A percentile compares a stretch with the other conserved stretches of the same genome.
These are phyloP conservation scores for Intellagama lesueurii DNA, from an alignment of 2,797 vertebrate genomes.

Conservation along the genomic window DNA sequence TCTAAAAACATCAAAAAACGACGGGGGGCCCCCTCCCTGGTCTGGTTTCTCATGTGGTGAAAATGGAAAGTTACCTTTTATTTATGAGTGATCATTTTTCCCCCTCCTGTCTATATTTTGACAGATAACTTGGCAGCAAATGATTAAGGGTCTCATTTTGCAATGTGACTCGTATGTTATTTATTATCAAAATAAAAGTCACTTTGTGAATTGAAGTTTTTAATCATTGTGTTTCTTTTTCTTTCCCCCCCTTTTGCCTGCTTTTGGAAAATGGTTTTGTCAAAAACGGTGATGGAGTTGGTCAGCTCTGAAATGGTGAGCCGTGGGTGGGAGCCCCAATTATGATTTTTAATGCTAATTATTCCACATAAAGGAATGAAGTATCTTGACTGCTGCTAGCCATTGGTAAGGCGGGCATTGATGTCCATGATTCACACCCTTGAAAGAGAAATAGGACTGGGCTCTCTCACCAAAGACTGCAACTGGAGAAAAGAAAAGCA, in stretches of 20 bases:
- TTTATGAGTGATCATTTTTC: conserved; percentile 76
- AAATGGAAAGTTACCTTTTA: conserved; percentile 72
- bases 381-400: conserved; percentile 34
- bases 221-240: conserved; percentile 70
- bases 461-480: background rate
- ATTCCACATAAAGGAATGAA: conserved; percentile 64
- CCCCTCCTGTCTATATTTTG: conserved; percentile 72
- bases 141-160: conserved; percentile 78
- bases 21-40: conserved; percentile 35
- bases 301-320: conserved; percentile 59
- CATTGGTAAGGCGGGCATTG: conserved; percentile 15
- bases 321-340: conserved; percentile 59
- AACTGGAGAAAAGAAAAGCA: background rate
- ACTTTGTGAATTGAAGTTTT: conserved; percentile 78
- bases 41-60: conserved; percentile 54
- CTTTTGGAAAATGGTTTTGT: conserved; percentile 71
- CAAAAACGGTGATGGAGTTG: conserved; percentile 55
- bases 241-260: conserved; percentile 46
- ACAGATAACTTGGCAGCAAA: conserved; percentile 75
- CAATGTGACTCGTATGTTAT: conserved; percentile 79
- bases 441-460: background rate
- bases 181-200: conserved; percentile 80
- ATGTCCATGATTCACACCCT: background rate
- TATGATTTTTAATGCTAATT: conserved; percentile 70
- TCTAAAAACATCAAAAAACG: conserved; percentile 57